Base-by-base conservation (phyloP, 2,888 invertebrate genomes). In the Drosophila merina region DNA sequence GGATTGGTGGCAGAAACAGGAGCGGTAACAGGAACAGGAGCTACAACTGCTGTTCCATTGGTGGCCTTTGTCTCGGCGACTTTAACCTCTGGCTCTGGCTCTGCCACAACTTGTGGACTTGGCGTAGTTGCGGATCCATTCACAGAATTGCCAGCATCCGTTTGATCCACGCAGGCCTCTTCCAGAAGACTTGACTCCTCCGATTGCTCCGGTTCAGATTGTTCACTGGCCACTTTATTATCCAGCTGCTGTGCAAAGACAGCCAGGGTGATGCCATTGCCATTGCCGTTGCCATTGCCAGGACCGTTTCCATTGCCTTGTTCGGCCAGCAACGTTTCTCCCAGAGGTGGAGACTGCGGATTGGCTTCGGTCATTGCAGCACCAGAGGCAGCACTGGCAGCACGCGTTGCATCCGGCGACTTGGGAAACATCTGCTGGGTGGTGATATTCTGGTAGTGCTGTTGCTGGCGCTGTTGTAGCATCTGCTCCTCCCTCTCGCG, bases 401-500 rank as follows among this genome's bases (percentile, higher is more conserved):
- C 75, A 14, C 87, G 76, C 42, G 70, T 51, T 7, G 75, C 75
- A 57, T 86, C 78, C 8, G 81, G 74, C 5, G 84, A 79, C 73
- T 90, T 91, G 30, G 90, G 88, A 84, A 90, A 90, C 80, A 91
- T 87, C 76, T 91, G 91, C 60, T 88, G 89, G 57, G 90, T 85
- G 58, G 91, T 87, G 44, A 90, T 76, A 47, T 89, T 91, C 62
- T 91, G 90, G 75, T 86, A 89, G 49, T 90, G 90, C 52, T 91
- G 91, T 60, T 90, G 91, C 42, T 90, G 90, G 4, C 91, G 89
- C 68, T 91, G 91, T 62, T 91, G 90, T 30, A 91, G 66, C 75
- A 91, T 89, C 85, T 91, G 91, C 57, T 91, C 91, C 57, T 91
- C 91, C 5, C 91, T 88, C 72, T 91, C 91, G 5, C 91, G 89